phyloP scores from a whole-genome alignment of 2,888 invertebrate species.

The Lasioglossum morio region DNA sequence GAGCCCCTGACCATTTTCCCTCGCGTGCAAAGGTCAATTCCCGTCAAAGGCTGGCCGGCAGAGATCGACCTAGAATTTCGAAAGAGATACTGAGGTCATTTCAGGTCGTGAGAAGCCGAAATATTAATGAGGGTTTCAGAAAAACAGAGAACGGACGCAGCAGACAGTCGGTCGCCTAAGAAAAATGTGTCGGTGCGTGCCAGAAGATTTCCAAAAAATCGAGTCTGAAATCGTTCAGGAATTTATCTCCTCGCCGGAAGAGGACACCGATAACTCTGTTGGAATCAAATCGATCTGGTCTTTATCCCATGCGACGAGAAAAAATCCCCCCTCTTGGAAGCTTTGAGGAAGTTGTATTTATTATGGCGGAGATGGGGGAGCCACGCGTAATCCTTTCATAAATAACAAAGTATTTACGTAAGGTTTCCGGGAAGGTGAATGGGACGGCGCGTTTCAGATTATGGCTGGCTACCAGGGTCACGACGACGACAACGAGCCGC shows the following conservation, averaged over 20 bases:
- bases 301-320: constrained; percentile 4
- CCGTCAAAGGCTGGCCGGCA: background rate
- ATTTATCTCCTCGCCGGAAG: constrained; percentile 64
- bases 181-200: constrained; percentile 53
- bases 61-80: constrained; percentile 10
- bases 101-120: background rate
- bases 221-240: constrained; percentile 9
- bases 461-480: constrained; percentile 29
- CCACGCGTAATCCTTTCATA: constrained; percentile 69
- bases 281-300: background rate
- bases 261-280: background rate
- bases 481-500: background rate
- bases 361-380: constrained; percentile 14
- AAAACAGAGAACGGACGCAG: background rate
- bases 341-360: constrained; percentile 40
- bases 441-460: constrained; percentile 58
- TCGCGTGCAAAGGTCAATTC: background rate
- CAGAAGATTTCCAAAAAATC: constrained; percentile 45
- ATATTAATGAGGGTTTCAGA: constrained; percentile 30
- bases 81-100: background rate
- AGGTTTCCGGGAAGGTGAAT: constrained; percentile 60
- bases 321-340: background rate
- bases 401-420: constrained; percentile 69
- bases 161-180: constrained; percentile 40
- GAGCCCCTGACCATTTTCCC: background rate